phyloP scores from a whole-genome alignment of 2,797 vertebrate species.

The Dendrocincla tyrannina region DNA sequence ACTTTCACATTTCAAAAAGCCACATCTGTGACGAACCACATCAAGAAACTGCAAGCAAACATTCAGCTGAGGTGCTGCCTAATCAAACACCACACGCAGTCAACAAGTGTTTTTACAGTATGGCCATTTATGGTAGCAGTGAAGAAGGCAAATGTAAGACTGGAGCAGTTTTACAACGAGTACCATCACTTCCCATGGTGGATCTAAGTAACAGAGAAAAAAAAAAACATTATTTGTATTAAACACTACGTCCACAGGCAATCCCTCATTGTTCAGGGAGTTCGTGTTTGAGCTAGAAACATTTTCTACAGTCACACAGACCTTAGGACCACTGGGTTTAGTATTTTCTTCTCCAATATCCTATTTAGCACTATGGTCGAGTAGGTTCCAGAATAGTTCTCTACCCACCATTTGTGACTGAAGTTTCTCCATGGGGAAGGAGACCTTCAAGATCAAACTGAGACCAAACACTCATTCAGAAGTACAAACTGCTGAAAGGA shows the following conservation, averaged over 20 bases:
- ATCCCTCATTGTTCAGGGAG: background rate
- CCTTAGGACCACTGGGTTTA: background rate
- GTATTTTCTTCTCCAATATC: background rate
- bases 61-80: slow-evolving; percentile 35
- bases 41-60: slow-evolving; percentile 68
- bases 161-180: background rate
- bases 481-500: background rate
- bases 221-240: background rate
- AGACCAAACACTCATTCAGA: background rate
- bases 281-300: background rate
- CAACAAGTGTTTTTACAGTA: slow-evolving; percentile 13
- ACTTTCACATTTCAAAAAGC: slow-evolving; percentile 57
- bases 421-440: background rate
- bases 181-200: background rate
- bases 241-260: background rate
- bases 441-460: background rate
- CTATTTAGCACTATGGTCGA: background rate
- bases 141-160: background rate
- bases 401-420: background rate
- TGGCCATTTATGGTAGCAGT: slow-evolving; percentile 52
- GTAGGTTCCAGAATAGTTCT: background rate
- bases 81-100: background rate
- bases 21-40: slow-evolving; percentile 71
- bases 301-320: background rate
- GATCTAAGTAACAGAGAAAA: background rate